Evolutionary conservation across 2,113 vertebrate species (phyloP), one percentile per base, ranked within the genome.

Genomic region (Xiphorhynchus elegans): DNA sequence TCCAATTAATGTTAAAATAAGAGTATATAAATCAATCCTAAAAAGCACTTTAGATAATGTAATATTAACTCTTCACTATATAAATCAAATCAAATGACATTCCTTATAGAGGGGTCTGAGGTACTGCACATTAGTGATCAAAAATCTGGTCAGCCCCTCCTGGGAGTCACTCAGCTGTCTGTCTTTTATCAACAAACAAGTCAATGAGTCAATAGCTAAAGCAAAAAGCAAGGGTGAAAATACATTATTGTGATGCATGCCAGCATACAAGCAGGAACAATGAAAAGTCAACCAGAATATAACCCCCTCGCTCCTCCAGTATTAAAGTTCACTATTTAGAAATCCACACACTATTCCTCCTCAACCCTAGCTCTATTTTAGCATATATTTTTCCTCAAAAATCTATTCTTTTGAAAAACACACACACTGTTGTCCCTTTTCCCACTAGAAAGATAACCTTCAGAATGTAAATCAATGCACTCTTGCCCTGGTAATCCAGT

Each of bases 401-500:
- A 84, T 46, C 76, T 78, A 78, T 73, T 47, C 63, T 74, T 92
- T 24, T 47, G 60, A 76, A 87, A 73, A 31, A 11, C 11, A 11
- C 12, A 47, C 64, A 60, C 59, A 31, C 33, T 72, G 39, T 35
- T 80, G 49, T 96, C 90, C 42, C 78, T 95, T 95, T 90, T 92
- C 84, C 82, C 44, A 28, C 82, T 92, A 81, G 73, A 93, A 92
- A 96, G 93, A 96, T 96, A 97, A 97, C 96, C 96, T 96, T 96
- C 93, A 94, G 90, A 96, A 96, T 97, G 90, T 92, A 96, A 97
- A 97, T 95, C 95, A 95, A 93, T 94, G 89, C 68, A 89, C 93
- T 94, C 79, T 68, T 87, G 93, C 77, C 95, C 94, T 83, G 84
- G 79, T 95, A 97, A 95, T 90, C 90, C 95, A 96, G 87, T 87